Conservation (phyloP, 2,888 invertebrate genomes). For the Empis stercorea region DNA sequence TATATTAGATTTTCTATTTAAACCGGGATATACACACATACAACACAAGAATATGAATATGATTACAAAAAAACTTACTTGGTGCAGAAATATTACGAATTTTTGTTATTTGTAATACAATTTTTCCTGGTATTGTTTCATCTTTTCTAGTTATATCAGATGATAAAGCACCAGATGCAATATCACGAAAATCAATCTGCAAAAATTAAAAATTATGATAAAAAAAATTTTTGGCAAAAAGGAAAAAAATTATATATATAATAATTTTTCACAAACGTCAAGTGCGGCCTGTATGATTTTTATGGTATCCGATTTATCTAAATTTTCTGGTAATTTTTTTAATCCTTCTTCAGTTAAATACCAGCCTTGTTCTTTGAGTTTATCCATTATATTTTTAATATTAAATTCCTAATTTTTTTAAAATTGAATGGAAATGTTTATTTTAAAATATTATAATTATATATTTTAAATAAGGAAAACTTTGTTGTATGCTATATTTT, state of each 20-base stretch:
- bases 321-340: slow-evolving; percentile 51
- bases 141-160: slow-evolving; percentile 49
- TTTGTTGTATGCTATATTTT: too few relatives aligned
- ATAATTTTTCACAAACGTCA: slow-evolving; percentile 46
- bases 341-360: slow-evolving; percentile 59
- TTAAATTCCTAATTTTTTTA: slow-evolving; percentile 9
- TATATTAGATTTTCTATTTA: too few relatives aligned
- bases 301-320: slow-evolving; percentile 47
- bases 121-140: slow-evolving; percentile 38
- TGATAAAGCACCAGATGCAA: slow-evolving; percentile 63
- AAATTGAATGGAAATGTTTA: not conserved
- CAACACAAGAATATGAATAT: too few relatives aligned
- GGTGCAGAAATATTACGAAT: slow-evolving; percentile 81
- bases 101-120: slow-evolving; percentile 80
- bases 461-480: too few relatives aligned
- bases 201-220: not conserved
- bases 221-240: not conserved
- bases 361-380: slow-evolving; percentile 55
- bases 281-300: slow-evolving; percentile 51
- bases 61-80: slow-evolving; percentile 25
- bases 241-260: not conserved
- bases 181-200: slow-evolving; percentile 60
- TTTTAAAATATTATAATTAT: too few relatives aligned
- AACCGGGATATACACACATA: too few relatives aligned
- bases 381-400: slow-evolving; percentile 40